Evolutionary conservation across 2,797 vertebrate genomes (phyloP).

Genomic region (Pelochelys cantorii): DNA sequence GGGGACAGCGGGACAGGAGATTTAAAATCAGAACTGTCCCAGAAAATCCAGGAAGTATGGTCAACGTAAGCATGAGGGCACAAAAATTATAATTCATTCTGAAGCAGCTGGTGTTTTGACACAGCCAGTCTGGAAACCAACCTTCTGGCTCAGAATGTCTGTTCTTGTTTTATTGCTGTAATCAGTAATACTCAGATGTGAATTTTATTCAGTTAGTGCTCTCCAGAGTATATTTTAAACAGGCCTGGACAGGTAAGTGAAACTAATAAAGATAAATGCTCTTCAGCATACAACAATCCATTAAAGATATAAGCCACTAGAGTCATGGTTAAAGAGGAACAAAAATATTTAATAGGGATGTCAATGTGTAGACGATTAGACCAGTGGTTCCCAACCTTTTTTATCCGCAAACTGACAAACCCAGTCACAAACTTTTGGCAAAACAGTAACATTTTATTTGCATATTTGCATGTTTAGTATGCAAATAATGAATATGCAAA

Average conservation of each 20-base stretch:
- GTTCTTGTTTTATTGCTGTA: constrained; percentile 2
- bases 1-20: too few relatives aligned
- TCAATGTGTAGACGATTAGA: too few relatives aligned
- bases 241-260: constrained; percentile 9
- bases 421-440: too few relatives aligned
- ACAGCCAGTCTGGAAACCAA: constrained; percentile 11
- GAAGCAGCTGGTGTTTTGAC: constrained; percentile 15
- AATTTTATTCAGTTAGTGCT: constrained; percentile 30
- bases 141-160: constrained; percentile 35
- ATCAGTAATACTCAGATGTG: constrained; percentile 9
- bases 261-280: constrained; percentile 43
- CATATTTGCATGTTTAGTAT: too few relatives aligned
- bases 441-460: too few relatives aligned
- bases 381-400: too few relatives aligned
- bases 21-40: too few relatives aligned
- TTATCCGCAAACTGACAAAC: too few relatives aligned
- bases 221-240: constrained; percentile 51
- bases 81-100: constrained; percentile 10
- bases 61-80: background rate
- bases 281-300: constrained; percentile 29
- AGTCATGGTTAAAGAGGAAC: background rate
- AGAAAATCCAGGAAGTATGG: too few relatives aligned
- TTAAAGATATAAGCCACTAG: background rate
- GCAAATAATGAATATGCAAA: too few relatives aligned
- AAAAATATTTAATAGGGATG: constrained; percentile 9